Percentiles rank a stretch among this genome's conserved stretches.
phyloP scores from a whole-genome alignment of 2,888 invertebrate genomes.

The Norana najaformis region DNA sequence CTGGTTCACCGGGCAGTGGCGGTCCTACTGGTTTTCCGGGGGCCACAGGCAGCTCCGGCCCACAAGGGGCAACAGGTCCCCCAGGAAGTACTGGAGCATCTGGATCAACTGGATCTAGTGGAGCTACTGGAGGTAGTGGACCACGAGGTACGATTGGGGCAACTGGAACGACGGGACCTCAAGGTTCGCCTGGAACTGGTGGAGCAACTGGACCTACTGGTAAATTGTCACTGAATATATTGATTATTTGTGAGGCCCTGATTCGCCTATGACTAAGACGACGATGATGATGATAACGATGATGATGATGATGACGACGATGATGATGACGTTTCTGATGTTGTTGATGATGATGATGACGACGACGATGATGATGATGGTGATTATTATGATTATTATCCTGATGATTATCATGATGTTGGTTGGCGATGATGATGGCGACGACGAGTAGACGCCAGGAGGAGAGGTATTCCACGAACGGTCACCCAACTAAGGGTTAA shows the following conservation, averaged over 20 bases:
- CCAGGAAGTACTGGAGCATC: conserved; percentile 6
- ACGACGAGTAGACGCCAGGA: too few species aligned
- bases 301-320: background rate
- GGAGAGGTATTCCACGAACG: too few species aligned
- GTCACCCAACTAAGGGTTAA: too few species aligned
- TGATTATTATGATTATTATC: background rate
- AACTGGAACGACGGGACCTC: conserved; percentile 36
- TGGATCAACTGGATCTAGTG: conserved; percentile 33
- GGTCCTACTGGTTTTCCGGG: background rate
- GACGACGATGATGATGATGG: background rate
- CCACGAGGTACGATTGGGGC: conserved; percentile 41
- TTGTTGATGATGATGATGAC: background rate
- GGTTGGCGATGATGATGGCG: background rate
- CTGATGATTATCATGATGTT: background rate
- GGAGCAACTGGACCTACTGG: conserved; percentile 16
- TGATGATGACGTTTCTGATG: background rate
- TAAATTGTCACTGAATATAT: background rate
- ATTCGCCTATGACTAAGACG: too few species aligned
- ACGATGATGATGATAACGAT: background rate
- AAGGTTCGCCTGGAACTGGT: conserved; percentile 36
- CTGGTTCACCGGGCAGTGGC: conserved; percentile 16
- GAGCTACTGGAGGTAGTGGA: conserved; percentile 10
- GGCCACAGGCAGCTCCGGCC: background rate
- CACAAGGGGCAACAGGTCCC: conserved; percentile 4
- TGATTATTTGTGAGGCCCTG: background rate